phyloP scores from a whole-genome alignment of 2,888 invertebrate species.

The Synanthedon formicaeformis region DNA sequence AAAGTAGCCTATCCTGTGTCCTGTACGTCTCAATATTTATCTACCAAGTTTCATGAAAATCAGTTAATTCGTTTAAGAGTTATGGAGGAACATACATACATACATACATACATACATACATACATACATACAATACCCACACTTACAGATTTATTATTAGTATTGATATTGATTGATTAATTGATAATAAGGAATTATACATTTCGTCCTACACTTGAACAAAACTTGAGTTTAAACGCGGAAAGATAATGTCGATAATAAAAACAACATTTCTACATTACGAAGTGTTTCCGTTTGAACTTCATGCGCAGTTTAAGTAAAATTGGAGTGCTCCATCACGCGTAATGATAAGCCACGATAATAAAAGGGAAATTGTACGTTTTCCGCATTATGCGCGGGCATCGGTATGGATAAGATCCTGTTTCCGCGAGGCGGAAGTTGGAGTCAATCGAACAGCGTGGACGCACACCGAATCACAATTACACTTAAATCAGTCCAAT shows the following conservation, averaged over 20 bases:
- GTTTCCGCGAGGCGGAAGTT: slow-evolving; percentile 25
- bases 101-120: too few relatives aligned
- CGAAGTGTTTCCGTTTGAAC: slow-evolving; percentile 18
- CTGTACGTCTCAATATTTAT: too few relatives aligned
- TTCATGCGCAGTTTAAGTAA: slow-evolving; percentile 28
- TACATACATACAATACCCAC: too few relatives aligned
- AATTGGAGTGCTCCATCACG: slow-evolving; percentile 24
- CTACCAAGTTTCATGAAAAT: too few relatives aligned
- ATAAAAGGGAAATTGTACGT: slow-evolving; percentile 25
- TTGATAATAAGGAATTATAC: slow-evolving; percentile 18
- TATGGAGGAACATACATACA: too few relatives aligned
- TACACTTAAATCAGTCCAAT: slow-evolving; percentile 54
- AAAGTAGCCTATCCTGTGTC: too few relatives aligned
- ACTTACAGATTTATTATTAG: too few relatives aligned
- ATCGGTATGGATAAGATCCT: slow-evolving; percentile 32
- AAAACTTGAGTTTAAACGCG: slow-evolving; percentile 5
- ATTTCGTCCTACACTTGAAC: slow-evolving; percentile 10
- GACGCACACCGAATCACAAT: slow-evolving; percentile 52
- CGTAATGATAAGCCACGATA: slow-evolving; percentile 29
- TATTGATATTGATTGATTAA: too few relatives aligned
- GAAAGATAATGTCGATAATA: neutral
- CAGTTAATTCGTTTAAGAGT: too few relatives aligned
- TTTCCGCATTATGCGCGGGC: slow-evolving; percentile 29
- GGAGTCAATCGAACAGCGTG: slow-evolving; percentile 37
- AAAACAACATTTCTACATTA: slow-evolving; percentile 9